Conservation (phyloP, 2,797 vertebrate species). For the Aulostomus chinensis region DNA sequence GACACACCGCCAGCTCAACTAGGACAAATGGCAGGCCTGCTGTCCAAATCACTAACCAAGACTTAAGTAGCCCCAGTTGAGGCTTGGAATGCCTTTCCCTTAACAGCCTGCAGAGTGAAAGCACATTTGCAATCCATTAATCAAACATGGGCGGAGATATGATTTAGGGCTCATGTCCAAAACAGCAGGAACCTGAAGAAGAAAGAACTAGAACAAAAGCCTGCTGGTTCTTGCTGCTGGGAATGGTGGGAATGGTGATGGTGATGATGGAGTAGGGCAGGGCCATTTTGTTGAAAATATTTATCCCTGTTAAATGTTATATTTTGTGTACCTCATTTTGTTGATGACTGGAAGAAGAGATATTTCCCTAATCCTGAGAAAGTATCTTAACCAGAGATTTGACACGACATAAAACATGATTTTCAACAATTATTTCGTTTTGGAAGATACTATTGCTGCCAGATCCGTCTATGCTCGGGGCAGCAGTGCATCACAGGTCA, state of each 20-base stretch:
- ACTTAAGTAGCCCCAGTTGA: slow-evolving; percentile 55
- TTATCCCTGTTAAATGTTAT: too few species aligned
- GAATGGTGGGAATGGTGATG: not conserved
- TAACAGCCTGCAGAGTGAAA: slow-evolving; percentile 12
- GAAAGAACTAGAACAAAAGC: not conserved
- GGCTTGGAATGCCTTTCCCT: slow-evolving; percentile 37
- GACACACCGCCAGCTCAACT: slow-evolving; percentile 42
- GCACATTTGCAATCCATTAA: slow-evolving; percentile 8
- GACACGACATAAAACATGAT: too few species aligned
- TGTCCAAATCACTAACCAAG: slow-evolving; percentile 55
- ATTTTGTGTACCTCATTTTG: too few species aligned
- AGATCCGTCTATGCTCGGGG: too few species aligned
- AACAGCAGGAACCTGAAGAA: not conserved
- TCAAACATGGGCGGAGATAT: not conserved
- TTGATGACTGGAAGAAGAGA: too few species aligned
- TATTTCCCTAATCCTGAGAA: too few species aligned
- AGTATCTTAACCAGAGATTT: too few species aligned
- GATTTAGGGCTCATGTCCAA: not conserved
- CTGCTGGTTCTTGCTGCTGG: not conserved
- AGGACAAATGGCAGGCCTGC: slow-evolving; percentile 60
- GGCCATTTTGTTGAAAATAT: too few species aligned
- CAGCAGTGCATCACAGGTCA: too few species aligned
- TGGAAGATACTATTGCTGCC: too few species aligned
- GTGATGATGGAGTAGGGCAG: too few species aligned
- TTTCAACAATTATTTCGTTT: too few species aligned